A percentile compares a stretch with the other conserved stretches of the same genome.
phyloP scores from a whole-genome alignment of 2,888 invertebrate species.

The Orchesella flavescens region DNA sequence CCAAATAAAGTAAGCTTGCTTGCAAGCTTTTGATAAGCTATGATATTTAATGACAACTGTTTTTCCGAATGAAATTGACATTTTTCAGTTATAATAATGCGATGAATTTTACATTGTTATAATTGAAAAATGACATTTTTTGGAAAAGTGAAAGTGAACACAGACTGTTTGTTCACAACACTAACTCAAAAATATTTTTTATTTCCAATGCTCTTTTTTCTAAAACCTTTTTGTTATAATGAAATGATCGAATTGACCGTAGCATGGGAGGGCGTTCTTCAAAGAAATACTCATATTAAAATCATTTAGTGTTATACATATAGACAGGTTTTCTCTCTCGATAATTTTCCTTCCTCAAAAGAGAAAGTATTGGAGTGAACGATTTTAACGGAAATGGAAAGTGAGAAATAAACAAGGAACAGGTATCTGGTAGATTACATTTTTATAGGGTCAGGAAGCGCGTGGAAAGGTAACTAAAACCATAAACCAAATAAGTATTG shows the following conservation, averaged over 20 bases:
- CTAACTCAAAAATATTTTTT: slow-evolving; percentile 10
- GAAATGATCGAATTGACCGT: no score
- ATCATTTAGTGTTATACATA: background rate
- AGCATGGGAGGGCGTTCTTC: background rate
- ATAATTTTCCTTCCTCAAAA: background rate
- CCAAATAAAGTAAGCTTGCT: slow-evolving; percentile 45
- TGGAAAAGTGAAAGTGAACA: slow-evolving; percentile 40
- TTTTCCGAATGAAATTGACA: background rate
- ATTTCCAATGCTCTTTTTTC: background rate
- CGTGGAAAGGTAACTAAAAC: background rate
- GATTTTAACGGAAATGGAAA: slow-evolving; percentile 6
- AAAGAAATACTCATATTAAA: background rate
- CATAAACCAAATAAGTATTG: slow-evolving; percentile 53
- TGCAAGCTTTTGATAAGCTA: slow-evolving; percentile 16
- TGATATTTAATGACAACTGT: slow-evolving; percentile 45
- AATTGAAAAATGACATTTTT: background rate
- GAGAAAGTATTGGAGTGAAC: background rate
- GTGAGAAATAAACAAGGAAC: background rate
- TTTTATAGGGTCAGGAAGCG: background rate
- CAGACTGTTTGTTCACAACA: slow-evolving; percentile 53
- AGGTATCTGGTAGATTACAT: background rate
- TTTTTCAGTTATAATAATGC: background rate
- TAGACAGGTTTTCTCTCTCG: background rate
- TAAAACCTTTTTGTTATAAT: no score
- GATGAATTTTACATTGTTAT: background rate